Base-by-base conservation (phyloP, 1,140 invertebrate genomes). In the Cydia pomonella region DNA sequence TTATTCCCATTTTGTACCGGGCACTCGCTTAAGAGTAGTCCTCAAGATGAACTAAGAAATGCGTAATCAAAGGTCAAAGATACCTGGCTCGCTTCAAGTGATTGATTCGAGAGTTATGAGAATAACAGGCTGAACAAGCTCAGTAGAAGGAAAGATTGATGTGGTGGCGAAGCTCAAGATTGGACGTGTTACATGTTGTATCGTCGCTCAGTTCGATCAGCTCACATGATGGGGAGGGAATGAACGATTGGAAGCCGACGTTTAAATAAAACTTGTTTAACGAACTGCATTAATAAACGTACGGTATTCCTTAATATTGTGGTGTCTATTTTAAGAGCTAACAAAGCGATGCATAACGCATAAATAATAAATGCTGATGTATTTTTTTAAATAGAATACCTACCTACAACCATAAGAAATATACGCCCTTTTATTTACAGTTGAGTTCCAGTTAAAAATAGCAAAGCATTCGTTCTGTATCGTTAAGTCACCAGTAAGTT, bases 401-500 rank as follows among this genome's bases (percentile, higher is more conserved):
- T 38, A 47, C 44, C 44, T 13, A 16, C 41, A 1, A 21, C 53
- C 21, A 44, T 23, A 23, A 50, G 23, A 59, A 59, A 23, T 59
- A 23, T 59, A 21, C 53, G 18, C 53, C 53, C 53, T 59, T 59
- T 9, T 59, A 59, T 59, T 59, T 59, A 59, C 53, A 23, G 53
- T 59, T 59, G 53, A 59, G 53, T 69, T 33, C 27, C 64, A 33
- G 63, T 69, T 69, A 69, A 33, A 69, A 69, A 69, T 69, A 69
- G 64, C 64, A 29, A 33, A 75, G 21, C 18, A 41, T 64, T 38
- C 16, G 12, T 74, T 50, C 47, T 44, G 72, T 21, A 33, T 64
- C 50, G 59, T 72, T 63, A 29, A 73, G 63, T 41, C 47, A 72
- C 23, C 74, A 72, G 38, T 76, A 76, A 75, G 50, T 33, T 73